Evolutionary conservation across 2,888 invertebrate genomes (phyloP).

Genomic region (Hesperia comma): DNA sequence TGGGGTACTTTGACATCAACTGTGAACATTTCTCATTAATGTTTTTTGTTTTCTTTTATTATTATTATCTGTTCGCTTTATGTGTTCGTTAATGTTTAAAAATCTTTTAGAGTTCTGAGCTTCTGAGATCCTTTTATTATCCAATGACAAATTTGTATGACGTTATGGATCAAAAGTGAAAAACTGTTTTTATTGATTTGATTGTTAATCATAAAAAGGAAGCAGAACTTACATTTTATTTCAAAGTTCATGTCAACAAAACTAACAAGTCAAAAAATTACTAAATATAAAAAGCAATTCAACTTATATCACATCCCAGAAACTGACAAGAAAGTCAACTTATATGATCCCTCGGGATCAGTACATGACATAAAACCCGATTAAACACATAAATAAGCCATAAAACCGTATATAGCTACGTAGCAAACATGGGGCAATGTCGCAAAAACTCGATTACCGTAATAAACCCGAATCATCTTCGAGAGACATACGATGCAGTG

Average conservation of each 20-base stretch:
- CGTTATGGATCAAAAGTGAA: too few relatives aligned
- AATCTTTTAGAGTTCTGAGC: too few relatives aligned
- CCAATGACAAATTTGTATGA: too few relatives aligned
- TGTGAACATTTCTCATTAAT: constrained; percentile 5
- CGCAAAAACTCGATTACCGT: constrained; percentile 44
- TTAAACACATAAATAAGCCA: constrained; percentile 41
- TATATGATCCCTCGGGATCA: constrained; percentile 20
- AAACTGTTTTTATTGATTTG: too few relatives aligned
- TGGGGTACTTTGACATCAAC: background rate
- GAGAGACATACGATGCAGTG: constrained; percentile 45
- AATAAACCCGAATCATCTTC: constrained; percentile 45
- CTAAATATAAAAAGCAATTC: background rate
- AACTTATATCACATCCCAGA: background rate
- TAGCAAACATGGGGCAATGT: constrained; percentile 45
- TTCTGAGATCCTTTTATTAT: too few relatives aligned
- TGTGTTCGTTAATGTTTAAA: background rate
- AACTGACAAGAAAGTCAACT: constrained; percentile 16
- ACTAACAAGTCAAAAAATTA: background rate
- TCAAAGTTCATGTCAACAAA: background rate
- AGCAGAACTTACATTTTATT: background rate
- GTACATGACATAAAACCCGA: constrained; percentile 38
- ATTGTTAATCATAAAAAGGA: too few relatives aligned
- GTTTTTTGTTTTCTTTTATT: background rate
- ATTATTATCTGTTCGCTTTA: background rate
- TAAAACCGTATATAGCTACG: constrained; percentile 37